Evolutionary conservation across 2,797 vertebrate genomes (phyloP), one percentile per base, ranked within the genome.

Genomic region (Zenarchopterus dispar): DNA sequence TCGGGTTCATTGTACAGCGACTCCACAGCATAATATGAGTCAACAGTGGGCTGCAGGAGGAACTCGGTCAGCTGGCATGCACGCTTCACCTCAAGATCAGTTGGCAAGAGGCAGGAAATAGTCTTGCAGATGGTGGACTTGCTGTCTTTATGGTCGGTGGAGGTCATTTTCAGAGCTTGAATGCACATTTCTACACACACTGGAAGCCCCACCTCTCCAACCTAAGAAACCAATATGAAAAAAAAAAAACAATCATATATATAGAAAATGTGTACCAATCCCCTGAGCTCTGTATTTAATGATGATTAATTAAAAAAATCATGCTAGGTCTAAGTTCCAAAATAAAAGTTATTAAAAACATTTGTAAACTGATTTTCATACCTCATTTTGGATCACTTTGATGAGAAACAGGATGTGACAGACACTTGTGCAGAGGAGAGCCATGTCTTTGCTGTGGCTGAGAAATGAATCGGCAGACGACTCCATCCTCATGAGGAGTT

Each of bases 351-450:
- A 8, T 39, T 39, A 1, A 39, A 39, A 39, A 39, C 36, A 39
- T 13, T 10, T 15, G 28, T 3, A 15, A 15, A 15, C 16, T 8
- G 13, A 15, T 39, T 16, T 60, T 70, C 92, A 95, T 93, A 99
- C 98, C 97, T 99, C 97, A 72, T 97, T 98, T 92, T 99, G 98
- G 86, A 99, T 97, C 79, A 99, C 96, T 95, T 99, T 99, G 91
- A 99, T 99, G 80, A 99, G 93, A 90, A 99, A 99, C 89, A 99
- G 96, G 91, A 99, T 97, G 88, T 99, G 98, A 91, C 98, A 99
- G 60, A 99, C 97, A 51, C 95, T 99, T 91, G 97, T 96, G 67
- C 97, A 97, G 85, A 98, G 94, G 83, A 96, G 93, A 86, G 96
- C 96, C 91, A 99, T 95, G 46, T 97, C 94, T 84, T 97, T 96